A percentile compares a stretch with the other conserved stretches of the same genome.
phyloP scores from a whole-genome alignment of 2,797 vertebrate genomes.

The Leuciscus waleckii region DNA sequence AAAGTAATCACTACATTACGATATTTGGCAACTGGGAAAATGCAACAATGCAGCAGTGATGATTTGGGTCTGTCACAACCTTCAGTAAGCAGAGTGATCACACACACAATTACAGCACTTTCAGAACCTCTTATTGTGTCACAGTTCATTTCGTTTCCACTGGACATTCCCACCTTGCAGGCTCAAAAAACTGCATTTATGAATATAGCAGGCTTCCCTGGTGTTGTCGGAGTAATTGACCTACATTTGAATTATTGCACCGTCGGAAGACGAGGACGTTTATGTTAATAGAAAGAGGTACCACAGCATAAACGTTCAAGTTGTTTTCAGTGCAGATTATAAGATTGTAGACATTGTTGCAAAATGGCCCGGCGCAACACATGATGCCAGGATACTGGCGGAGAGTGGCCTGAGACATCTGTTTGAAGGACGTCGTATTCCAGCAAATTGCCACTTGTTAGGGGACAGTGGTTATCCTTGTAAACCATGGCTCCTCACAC shows the following conservation, averaged over 20 bases:
- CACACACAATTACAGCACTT: background rate
- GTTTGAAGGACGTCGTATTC: background rate
- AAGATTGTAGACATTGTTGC: background rate
- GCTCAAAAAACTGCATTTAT: background rate
- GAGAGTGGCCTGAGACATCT: background rate
- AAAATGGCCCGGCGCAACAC: background rate
- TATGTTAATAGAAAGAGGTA: background rate
- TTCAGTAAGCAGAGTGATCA: background rate
- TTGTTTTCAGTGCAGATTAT: background rate
- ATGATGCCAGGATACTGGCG: background rate
- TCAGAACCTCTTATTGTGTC: background rate
- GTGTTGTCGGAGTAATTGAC: background rate
- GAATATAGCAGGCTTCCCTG: background rate
- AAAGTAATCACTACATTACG: too few species aligned
- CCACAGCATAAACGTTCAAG: background rate
- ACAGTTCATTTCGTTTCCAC: background rate
- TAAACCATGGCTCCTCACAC: background rate
- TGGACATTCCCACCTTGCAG: background rate
- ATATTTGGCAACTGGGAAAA: background rate
- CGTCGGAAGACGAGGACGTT: background rate
- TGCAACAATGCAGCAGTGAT: background rate
- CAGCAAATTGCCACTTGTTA: background rate
- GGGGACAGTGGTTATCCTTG: background rate
- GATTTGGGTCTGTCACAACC: background rate
- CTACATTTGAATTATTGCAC: background rate